Evolutionary conservation across 2,797 vertebrate genomes (phyloP).

Genomic region (Heliangelus exortis): DNA sequence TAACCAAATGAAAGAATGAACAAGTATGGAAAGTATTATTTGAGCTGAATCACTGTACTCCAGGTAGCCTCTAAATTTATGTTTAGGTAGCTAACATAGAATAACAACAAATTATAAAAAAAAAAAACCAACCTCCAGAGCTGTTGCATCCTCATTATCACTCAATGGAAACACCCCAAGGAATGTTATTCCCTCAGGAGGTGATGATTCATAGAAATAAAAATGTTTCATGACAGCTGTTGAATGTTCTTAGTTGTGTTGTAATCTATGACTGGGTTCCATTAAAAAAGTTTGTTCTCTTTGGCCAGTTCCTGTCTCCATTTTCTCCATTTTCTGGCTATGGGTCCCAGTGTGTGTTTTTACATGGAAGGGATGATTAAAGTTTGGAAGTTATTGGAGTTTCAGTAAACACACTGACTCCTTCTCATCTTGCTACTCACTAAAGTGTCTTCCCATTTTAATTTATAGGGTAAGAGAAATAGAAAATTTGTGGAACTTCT

Average conservation of each 20-base stretch:
- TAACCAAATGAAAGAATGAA: not conserved
- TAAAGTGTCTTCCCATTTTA: not conserved
- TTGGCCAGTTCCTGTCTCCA: accelerated
- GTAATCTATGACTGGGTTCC: not conserved
- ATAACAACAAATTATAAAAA: not conserved
- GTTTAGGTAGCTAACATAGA: not conserved
- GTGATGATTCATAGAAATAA: not conserved
- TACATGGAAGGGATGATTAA: not conserved
- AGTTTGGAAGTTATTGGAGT: not conserved
- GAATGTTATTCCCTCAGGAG: not conserved
- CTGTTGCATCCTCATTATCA: not conserved
- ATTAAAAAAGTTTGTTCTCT: not conserved
- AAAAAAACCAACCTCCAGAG: not conserved
- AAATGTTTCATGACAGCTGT: not conserved
- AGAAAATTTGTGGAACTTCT: not conserved
- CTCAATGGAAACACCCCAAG: not conserved
- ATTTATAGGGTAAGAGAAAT: not conserved
- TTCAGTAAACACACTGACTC: not conserved
- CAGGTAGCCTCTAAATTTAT: not conserved
- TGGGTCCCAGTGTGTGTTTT: not conserved
- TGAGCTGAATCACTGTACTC: not conserved
- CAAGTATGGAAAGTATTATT: not conserved
- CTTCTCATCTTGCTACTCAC: not conserved
- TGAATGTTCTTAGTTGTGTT: not conserved
- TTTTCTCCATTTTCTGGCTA: not conserved